Percentiles rank a stretch among this genome's conserved stretches.
Evolutionary conservation across 2,797 vertebrate species (phyloP).

Genomic region (Spinus olivaceus): DNA sequence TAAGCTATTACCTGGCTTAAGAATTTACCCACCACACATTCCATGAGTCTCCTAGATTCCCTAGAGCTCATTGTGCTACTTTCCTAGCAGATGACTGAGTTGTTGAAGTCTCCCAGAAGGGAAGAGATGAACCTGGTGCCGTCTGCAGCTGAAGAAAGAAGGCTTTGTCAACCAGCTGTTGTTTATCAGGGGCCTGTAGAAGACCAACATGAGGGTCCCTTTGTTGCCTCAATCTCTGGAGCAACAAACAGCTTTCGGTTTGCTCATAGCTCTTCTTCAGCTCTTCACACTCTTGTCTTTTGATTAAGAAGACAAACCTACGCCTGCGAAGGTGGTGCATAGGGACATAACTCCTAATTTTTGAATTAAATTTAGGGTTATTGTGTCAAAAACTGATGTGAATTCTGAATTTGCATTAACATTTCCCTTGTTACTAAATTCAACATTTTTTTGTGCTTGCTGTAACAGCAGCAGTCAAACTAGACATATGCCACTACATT

Average conservation of each 20-base stretch:
- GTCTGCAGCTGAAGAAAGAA: background rate
- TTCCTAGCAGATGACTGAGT: background rate
- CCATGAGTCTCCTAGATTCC: background rate
- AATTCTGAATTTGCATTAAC: background rate
- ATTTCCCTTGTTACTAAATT: background rate
- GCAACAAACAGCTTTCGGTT: background rate
- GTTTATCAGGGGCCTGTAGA: fast-evolving
- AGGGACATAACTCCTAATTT: background rate
- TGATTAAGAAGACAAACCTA: background rate
- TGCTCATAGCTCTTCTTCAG: background rate
- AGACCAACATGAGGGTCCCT: background rate
- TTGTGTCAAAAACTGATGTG: background rate
- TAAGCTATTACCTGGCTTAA: background rate
- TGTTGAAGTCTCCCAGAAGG: background rate
- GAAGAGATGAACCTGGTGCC: background rate
- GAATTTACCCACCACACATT: background rate
- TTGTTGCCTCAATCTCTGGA: background rate
- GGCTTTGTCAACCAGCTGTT: background rate
- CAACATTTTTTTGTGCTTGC: background rate
- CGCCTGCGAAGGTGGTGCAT: background rate
- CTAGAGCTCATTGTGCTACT: background rate
- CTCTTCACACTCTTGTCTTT: background rate
- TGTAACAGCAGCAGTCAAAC: background rate
- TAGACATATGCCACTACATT: background rate
- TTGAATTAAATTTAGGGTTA: background rate